Percentiles rank a stretch among this genome's conserved stretches.
These are phyloP conservation scores for Pantala flavescens DNA, from an alignment of 1,140 invertebrate genomes.

Conservation along the genomic window DNA sequence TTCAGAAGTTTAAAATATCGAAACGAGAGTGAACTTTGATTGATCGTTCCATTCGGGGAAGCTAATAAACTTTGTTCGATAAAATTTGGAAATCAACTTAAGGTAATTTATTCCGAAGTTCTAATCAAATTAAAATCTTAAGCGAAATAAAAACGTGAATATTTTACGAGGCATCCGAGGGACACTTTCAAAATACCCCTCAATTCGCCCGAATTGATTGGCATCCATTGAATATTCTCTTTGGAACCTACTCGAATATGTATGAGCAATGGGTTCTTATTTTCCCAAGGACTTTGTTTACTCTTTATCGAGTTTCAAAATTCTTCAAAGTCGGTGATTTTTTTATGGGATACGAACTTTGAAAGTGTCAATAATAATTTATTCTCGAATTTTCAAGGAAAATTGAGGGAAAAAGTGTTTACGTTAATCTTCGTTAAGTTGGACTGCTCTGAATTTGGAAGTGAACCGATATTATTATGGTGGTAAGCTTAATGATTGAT, in stretches of 20 bases:
- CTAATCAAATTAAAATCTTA: neutral
- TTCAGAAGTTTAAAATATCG: no score
- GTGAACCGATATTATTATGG: no score
- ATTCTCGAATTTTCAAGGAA: neutral
- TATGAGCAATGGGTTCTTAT: neutral
- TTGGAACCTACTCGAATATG: neutral
- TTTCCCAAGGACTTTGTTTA: neutral
- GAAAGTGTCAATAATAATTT: neutral
- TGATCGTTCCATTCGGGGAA: no score
- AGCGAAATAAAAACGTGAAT: constrained; percentile 2
- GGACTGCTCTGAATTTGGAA: no score
- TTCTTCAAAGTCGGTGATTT: neutral
- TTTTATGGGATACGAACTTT: neutral
- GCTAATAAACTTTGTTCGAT: no score
- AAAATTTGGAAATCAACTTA: neutral
- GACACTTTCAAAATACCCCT: neutral
- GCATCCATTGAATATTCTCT: constrained; percentile 9
- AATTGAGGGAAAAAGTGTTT: neutral
- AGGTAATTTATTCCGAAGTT: neutral
- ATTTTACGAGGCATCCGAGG: neutral
- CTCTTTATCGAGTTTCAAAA: neutral
- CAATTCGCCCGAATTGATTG: neutral
- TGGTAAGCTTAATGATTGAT: no score
- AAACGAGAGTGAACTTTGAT: no score
- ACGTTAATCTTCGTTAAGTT: no score